A percentile compares a stretch with the other conserved stretches of the same genome.
Evolutionary conservation across 2,113 vertebrate species (phyloP).

Genomic region (Albula goreensis): DNA sequence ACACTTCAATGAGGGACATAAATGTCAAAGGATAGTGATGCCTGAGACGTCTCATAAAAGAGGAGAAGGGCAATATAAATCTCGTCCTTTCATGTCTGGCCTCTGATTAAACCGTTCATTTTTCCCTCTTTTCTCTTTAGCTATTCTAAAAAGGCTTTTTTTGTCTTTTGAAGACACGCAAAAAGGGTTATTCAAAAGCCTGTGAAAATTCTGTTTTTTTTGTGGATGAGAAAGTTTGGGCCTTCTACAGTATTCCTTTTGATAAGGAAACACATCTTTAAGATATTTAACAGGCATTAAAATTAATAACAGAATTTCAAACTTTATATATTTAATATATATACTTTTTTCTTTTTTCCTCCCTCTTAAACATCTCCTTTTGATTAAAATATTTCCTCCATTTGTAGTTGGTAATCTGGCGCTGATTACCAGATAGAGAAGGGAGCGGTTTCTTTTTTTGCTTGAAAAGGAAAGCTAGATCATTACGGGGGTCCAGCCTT

Average conservation of each 20-base stretch:
- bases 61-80: constrained; percentile 50
- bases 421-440: constrained; percentile 48
- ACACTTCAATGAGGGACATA: constrained; percentile 41
- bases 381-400: constrained; percentile 58
- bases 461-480: constrained; percentile 38
- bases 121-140: constrained; percentile 45
- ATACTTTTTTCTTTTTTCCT: constrained; percentile 49
- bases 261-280: constrained; percentile 60
- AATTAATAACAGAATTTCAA: constrained; percentile 57
- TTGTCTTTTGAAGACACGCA: constrained; percentile 53
- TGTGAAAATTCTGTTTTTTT: constrained; percentile 49
- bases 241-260: constrained; percentile 48
- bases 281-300: constrained; percentile 62
- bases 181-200: constrained; percentile 54
- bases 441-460: constrained; percentile 22
- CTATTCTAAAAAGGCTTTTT: constrained; percentile 53
- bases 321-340: constrained; percentile 56
- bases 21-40: constrained; percentile 45
- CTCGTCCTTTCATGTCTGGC: constrained; percentile 52
- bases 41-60: constrained; percentile 45
- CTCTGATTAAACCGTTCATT: constrained; percentile 62
- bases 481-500: constrained; percentile 38
- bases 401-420: constrained; percentile 51
- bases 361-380: constrained; percentile 52
- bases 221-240: constrained; percentile 51